phyloP scores from a whole-genome alignment of 2,888 invertebrate genomes.

The Drosophila cracens region DNA sequence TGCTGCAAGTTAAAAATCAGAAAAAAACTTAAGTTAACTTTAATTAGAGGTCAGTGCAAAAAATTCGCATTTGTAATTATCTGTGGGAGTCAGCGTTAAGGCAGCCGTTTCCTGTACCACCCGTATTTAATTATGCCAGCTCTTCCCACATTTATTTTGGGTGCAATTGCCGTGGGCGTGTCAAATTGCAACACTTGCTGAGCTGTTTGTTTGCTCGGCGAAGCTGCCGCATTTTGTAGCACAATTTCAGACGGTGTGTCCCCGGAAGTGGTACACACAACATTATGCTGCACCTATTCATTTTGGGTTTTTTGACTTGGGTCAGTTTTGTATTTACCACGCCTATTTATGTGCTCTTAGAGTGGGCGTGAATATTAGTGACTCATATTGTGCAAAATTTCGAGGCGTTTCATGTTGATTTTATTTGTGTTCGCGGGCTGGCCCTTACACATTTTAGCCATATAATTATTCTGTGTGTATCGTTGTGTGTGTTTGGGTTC shows the following conservation, averaged over 20 bases:
- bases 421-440: conserved; percentile 64
- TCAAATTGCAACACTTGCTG: conserved; percentile 43
- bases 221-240: conserved; percentile 41
- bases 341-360: conserved; percentile 75
- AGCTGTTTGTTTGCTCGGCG: conserved; percentile 24
- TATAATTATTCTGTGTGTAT: conserved; percentile 63
- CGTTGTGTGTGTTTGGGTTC: conserved; percentile 17
- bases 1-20: neutral
- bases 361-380: conserved; percentile 77
- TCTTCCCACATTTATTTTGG: conserved; percentile 3
- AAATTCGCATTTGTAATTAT: conserved; percentile 9
- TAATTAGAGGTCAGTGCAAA: too few relatives aligned
- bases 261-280: conserved; percentile 45
- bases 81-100: neutral
- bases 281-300: conserved; percentile 53
- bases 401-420: conserved; percentile 69
- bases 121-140: conserved; percentile 36
- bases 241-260: conserved; percentile 37
- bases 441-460: conserved; percentile 55
- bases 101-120: conserved; percentile 6
- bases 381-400: conserved; percentile 67
- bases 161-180: conserved; percentile 48
- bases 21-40: too few relatives aligned
- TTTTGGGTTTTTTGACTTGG: conserved; percentile 11
- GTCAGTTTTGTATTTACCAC: conserved; percentile 50